Conservation (phyloP, 2,888 invertebrate genomes). For the Chrysolina americana region DNA sequence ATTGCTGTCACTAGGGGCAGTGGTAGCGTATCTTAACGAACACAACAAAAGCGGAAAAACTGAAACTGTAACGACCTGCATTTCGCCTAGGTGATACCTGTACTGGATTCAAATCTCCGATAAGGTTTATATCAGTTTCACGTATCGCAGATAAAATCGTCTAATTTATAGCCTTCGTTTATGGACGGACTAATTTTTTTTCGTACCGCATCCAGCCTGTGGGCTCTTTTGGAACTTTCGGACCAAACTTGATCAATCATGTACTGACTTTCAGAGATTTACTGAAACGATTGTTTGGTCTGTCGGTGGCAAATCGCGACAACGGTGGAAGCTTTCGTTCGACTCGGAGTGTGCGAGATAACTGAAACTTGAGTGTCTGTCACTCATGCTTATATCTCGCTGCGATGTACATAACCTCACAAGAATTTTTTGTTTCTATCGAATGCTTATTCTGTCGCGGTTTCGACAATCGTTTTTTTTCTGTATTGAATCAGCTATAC, state of each 20-base stretch:
- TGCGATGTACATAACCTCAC: slow-evolving; percentile 45
- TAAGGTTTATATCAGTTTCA: slow-evolving; percentile 28
- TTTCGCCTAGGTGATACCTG: slow-evolving; percentile 30
- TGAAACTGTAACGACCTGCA: slow-evolving; percentile 44
- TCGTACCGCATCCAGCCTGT: slow-evolving; percentile 21
- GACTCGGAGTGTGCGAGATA: slow-evolving; percentile 34
- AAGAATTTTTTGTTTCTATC: slow-evolving; percentile 41
- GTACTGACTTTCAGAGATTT: slow-evolving; percentile 49
- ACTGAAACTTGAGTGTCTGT: slow-evolving; percentile 42
- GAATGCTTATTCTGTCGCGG: slow-evolving; percentile 31
- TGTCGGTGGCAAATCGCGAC: slow-evolving; percentile 32
- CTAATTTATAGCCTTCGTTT: not conserved
- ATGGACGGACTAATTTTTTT: not conserved
- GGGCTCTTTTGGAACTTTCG: slow-evolving; percentile 23
- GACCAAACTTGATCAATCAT: slow-evolving; percentile 52
- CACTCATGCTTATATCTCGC: slow-evolving; percentile 43
- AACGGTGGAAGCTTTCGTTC: slow-evolving; percentile 27
- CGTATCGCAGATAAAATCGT: slow-evolving; percentile 23
- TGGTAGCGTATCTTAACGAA: slow-evolving; percentile 32
- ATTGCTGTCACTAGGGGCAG: slow-evolving; percentile 45
- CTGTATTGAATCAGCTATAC: not conserved
- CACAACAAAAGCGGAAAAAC: slow-evolving; percentile 45
- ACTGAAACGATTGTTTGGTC: slow-evolving; percentile 50
- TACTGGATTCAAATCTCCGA: slow-evolving; percentile 12
- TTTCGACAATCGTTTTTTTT: slow-evolving; percentile 25